Evolutionary conservation across 2,113 vertebrate genomes (phyloP).

Genomic region (Rhombomys opimus): DNA sequence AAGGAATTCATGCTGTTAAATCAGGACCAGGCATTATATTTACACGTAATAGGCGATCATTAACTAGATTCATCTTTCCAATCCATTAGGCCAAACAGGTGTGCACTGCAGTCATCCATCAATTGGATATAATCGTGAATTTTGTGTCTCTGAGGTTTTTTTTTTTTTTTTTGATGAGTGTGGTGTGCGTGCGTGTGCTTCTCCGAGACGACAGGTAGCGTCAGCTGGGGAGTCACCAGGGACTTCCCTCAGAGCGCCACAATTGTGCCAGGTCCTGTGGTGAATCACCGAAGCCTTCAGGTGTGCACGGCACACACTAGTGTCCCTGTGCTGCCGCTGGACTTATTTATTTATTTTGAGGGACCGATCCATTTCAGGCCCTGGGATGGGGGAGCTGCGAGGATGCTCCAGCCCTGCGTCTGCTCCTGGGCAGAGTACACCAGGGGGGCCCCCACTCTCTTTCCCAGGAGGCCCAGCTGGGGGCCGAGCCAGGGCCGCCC

Average conservation of each 20-base stretch:
- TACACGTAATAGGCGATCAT: neutral
- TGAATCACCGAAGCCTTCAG: slow-evolving; percentile 72
- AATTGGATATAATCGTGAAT: slow-evolving; percentile 27
- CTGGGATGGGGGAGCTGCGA: neutral
- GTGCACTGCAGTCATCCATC: neutral
- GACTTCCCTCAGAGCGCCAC: slow-evolving; percentile 4
- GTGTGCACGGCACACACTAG: slow-evolving; percentile 30
- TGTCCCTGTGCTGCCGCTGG: neutral
- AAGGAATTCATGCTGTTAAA: neutral
- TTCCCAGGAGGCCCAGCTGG: neutral
- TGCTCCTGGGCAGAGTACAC: neutral
- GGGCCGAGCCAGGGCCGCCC: neutral
- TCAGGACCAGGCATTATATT: neutral
- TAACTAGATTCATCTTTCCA: neutral
- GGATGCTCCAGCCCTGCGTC: neutral
- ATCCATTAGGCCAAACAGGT: neutral
- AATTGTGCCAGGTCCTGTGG: neutral
- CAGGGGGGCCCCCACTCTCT: neutral
- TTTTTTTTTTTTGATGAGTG: neutral
- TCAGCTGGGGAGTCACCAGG: neutral
- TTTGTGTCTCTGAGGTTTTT: neutral
- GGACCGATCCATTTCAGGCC: slow-evolving; percentile 57
- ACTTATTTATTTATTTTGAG: slow-evolving; percentile 56
- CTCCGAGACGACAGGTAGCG: slow-evolving; percentile 16
- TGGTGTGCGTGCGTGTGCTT: neutral